Conservation (phyloP, 2,888 invertebrate species). For the Sinohyriopsis cumingii region DNA sequence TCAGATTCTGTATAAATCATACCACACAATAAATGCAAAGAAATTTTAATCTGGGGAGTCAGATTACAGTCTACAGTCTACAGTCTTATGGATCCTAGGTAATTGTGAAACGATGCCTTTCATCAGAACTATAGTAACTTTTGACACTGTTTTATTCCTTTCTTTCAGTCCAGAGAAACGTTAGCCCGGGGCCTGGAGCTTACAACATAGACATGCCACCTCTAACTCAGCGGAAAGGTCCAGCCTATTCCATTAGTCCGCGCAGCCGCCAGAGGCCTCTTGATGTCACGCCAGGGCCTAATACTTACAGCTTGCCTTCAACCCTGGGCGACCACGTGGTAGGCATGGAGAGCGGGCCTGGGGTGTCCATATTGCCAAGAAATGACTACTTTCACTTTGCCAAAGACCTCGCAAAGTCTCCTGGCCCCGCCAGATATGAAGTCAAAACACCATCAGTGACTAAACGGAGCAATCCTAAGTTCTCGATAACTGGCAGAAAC, state of each 20-base stretch:
- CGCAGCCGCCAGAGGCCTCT: slow-evolving; percentile 35
- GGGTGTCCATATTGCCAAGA: slow-evolving; percentile 28
- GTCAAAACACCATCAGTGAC: slow-evolving; percentile 28
- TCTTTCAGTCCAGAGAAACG: slow-evolving; percentile 27
- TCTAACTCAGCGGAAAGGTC: slow-evolving; percentile 41
- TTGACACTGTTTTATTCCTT: background rate
- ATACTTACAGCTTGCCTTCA: slow-evolving; percentile 45
- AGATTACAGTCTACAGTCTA: too few species aligned
- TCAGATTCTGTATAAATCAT: too few species aligned
- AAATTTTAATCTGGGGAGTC: too few species aligned
- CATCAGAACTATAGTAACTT: too few species aligned
- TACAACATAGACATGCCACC: slow-evolving; percentile 44
- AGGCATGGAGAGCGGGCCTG: slow-evolving; percentile 33
- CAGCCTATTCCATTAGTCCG: slow-evolving; percentile 48
- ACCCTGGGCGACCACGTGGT: slow-evolving; percentile 47
- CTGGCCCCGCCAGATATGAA: slow-evolving; percentile 52
- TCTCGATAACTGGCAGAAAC: slow-evolving; percentile 40
- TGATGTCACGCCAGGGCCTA: slow-evolving; percentile 48
- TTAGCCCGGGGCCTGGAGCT: slow-evolving; percentile 47
- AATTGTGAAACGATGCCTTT: too few species aligned
- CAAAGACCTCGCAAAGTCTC: slow-evolving; percentile 52
- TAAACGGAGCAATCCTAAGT: slow-evolving; percentile 41
- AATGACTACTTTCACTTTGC: slow-evolving; percentile 41
- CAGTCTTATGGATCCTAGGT: too few species aligned
- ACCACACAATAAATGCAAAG: too few species aligned